Evolutionary conservation across 1,140 invertebrate genomes (phyloP).

Genomic region (Acromyrmex heyeri): DNA sequence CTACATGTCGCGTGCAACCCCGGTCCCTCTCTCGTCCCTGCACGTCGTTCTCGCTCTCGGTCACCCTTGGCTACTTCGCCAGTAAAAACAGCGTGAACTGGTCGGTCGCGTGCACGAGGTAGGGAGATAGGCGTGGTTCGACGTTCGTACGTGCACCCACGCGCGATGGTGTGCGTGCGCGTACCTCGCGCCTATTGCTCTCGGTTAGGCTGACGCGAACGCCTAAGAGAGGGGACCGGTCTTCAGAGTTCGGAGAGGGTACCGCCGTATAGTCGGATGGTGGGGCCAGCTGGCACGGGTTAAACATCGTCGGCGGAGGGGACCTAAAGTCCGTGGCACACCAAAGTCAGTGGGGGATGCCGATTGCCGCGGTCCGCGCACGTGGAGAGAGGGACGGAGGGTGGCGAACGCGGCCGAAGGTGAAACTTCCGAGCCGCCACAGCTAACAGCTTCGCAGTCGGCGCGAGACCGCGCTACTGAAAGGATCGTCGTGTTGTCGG

Average conservation of each 20-base stretch:
- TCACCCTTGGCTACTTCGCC: conserved; percentile 65
- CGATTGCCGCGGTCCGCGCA: conserved; percentile 31
- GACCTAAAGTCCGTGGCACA: conserved; percentile 71
- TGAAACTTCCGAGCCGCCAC: conserved; percentile 82
- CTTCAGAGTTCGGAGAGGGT: conserved; percentile 25
- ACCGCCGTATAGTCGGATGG: neutral
- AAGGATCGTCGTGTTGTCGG: conserved; percentile 76
- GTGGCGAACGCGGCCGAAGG: conserved; percentile 79
- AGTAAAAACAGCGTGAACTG: conserved; percentile 76
- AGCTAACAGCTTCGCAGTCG: conserved; percentile 82
- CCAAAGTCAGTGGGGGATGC: conserved; percentile 66
- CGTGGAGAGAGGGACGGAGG: conserved; percentile 72
- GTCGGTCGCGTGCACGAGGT: conserved; percentile 72
- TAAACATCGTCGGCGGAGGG: conserved; percentile 43
- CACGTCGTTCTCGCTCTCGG: conserved; percentile 44
- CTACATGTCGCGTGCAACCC: conserved; percentile 33
- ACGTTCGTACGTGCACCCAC: conserved; percentile 66
- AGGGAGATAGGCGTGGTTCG: conserved; percentile 82
- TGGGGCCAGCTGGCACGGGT: conserved; percentile 64
- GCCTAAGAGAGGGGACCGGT: conserved; percentile 64
- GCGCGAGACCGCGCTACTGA: conserved; percentile 86
- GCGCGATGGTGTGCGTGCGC: conserved; percentile 77
- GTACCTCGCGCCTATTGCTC: conserved; percentile 80
- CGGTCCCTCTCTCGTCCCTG: conserved; percentile 20
- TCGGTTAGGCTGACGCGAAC: conserved; percentile 65